Evolutionary conservation across 2,113 vertebrate species (phyloP).

Genomic region (Callospermophilus lateralis): DNA sequence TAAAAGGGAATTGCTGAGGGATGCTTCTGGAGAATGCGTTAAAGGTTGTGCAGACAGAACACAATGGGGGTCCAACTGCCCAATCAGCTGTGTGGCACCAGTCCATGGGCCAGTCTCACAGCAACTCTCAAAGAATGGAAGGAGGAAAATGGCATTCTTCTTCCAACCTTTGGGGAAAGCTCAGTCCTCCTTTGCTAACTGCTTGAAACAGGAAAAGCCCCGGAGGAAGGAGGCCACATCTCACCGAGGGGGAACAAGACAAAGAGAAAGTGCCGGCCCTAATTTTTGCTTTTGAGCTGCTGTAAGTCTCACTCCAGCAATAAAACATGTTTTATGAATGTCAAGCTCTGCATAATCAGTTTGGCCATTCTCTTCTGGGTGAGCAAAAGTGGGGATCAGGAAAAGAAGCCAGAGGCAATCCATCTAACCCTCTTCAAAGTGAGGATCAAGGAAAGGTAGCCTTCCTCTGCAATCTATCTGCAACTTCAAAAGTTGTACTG

Average conservation of each 20-base stretch:
- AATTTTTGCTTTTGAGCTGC: not conserved
- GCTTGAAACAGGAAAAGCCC: not conserved
- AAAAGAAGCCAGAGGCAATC: not conserved
- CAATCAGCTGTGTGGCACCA: not conserved
- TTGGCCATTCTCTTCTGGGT: not conserved
- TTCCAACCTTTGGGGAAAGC: not conserved
- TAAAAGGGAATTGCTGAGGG: not conserved
- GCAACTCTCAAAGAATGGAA: not conserved
- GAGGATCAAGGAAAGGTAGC: not conserved
- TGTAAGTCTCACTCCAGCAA: not conserved
- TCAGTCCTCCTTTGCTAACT: not conserved
- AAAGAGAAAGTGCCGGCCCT: not conserved
- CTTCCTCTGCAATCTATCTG: not conserved
- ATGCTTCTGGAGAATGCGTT: too few relatives aligned
- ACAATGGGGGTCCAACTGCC: not conserved
- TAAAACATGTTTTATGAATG: not conserved
- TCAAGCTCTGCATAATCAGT: not conserved
- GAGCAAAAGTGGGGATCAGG: not conserved
- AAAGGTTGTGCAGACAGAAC: not conserved
- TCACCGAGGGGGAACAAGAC: not conserved
- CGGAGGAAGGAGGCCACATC: not conserved
- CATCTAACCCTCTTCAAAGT: not conserved
- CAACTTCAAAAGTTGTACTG: not conserved
- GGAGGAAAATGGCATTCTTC: not conserved
- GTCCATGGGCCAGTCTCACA: not conserved